phyloP scores from a whole-genome alignment of 2,888 invertebrate genomes.

The Caenorhabditis doughertyi region DNA sequence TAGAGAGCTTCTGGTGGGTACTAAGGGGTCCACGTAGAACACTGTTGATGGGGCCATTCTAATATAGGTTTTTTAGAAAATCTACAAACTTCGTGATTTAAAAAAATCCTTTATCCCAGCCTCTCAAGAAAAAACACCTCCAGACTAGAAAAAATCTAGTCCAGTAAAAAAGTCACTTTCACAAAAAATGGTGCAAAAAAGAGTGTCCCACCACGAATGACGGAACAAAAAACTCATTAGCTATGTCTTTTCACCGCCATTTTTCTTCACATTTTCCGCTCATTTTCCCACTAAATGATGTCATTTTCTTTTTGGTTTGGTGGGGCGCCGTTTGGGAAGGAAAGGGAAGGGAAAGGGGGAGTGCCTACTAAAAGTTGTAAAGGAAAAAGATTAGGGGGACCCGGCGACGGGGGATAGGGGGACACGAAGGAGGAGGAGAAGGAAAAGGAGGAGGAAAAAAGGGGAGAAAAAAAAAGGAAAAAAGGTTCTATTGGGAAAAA shows the following conservation, averaged over 20 bases:
- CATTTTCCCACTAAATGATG: slow-evolving; percentile 39
- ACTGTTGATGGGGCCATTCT: too few species aligned
- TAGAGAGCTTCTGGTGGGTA: too few species aligned
- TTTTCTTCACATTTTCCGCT: slow-evolving; percentile 27
- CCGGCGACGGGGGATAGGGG: not conserved
- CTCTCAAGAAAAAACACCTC: too few species aligned
- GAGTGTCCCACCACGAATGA: not conserved
- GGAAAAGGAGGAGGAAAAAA: too few species aligned
- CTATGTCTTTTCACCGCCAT: slow-evolving; percentile 14
- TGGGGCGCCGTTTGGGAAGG: not conserved
- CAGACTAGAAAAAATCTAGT: too few species aligned
- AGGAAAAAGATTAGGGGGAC: slow-evolving; percentile 28
- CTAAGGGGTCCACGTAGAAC: too few species aligned
- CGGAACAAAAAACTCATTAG: not conserved
- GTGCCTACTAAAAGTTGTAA: slow-evolving; percentile 18
- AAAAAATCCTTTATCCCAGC: too few species aligned
- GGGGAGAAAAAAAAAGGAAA: slow-evolving; percentile 1
- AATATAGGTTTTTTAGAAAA: too few species aligned
- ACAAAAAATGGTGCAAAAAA: not conserved
- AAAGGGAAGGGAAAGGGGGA: not conserved
- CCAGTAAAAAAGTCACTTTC: not conserved
- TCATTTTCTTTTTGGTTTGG: slow-evolving; percentile 8
- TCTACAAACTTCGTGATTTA: too few species aligned
- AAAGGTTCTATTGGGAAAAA: slow-evolving; percentile 13
- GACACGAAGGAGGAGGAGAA: too few species aligned